Evolutionary conservation across 2,797 vertebrate species (phyloP).

Genomic region (Melanotaenia pygmaea): DNA sequence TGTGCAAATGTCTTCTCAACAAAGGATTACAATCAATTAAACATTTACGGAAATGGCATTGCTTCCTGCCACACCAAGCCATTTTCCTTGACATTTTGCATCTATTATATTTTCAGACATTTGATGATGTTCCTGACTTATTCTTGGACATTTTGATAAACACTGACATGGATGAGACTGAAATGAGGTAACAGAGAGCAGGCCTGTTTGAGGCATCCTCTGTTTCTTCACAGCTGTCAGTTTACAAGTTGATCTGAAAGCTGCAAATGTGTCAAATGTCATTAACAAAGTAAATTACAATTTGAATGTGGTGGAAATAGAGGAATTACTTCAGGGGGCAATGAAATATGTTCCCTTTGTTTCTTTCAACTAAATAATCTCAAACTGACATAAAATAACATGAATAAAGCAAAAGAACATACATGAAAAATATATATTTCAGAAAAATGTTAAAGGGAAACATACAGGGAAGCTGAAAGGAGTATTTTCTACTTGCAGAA

Average conservation of each 20-base stretch:
- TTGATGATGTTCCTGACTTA: constrained; percentile 83
- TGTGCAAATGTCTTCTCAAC: constrained; percentile 84
- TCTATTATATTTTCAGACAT: constrained; percentile 93
- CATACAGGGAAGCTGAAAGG: background rate
- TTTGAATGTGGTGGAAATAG: constrained; percentile 72
- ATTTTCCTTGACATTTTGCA: constrained; percentile 98
- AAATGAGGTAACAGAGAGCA: constrained; percentile 84
- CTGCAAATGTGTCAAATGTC: constrained; percentile 81
- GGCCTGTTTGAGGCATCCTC: constrained; percentile 81
- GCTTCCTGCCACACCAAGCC: constrained; percentile 90
- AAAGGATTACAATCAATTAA: constrained; percentile 97
- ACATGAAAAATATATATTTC: background rate
- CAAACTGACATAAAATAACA: background rate
- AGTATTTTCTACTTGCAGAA: constrained; percentile 9
- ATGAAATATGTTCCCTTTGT: rapidly evolving
- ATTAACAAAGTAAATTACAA: constrained; percentile 85
- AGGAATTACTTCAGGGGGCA: constrained; percentile 61
- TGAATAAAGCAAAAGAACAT: background rate
- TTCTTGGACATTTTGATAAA: constrained; percentile 92
- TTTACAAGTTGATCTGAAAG: constrained; percentile 81
- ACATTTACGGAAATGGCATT: constrained; percentile 95
- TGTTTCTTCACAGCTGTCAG: constrained; percentile 69
- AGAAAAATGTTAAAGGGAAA: background rate
- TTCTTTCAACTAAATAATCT: background rate
- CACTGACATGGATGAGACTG: constrained; percentile 87